Percentiles rank a stretch among this genome's conserved stretches.
Evolutionary conservation across 2,888 invertebrate genomes (phyloP).

Genomic region (Liposcelis brunnea): DNA sequence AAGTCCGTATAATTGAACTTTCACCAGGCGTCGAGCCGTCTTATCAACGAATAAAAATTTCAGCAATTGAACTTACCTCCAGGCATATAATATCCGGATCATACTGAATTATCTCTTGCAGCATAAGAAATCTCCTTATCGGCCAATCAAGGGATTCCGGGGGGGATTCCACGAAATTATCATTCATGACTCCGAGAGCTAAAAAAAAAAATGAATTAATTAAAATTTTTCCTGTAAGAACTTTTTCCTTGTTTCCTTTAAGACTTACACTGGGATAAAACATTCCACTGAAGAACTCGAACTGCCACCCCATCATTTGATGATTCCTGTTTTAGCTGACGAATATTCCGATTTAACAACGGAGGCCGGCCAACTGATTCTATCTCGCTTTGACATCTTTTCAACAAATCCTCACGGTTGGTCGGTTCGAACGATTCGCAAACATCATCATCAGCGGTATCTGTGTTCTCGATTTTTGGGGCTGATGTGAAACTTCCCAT

Average conservation of each 20-base stretch:
- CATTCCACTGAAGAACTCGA: slow-evolving; percentile 51
- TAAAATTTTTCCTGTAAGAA: slow-evolving; percentile 2
- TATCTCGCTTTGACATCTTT: slow-evolving; percentile 22
- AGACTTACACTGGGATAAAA: slow-evolving; percentile 47
- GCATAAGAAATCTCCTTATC: slow-evolving; percentile 42
- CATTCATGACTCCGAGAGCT: slow-evolving; percentile 52
- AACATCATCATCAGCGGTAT: slow-evolving; percentile 40
- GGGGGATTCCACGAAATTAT: slow-evolving; percentile 54
- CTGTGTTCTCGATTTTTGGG: slow-evolving; percentile 43
- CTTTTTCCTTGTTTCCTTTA: neutral
- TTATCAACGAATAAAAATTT: no score
- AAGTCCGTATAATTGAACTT: no score
- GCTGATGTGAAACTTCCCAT: slow-evolving; percentile 58
- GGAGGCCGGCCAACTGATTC: slow-evolving; percentile 10
- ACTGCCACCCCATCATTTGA: slow-evolving; percentile 21
- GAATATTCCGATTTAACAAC: neutral
- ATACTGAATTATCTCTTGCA: slow-evolving; percentile 51
- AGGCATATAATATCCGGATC: slow-evolving; percentile 53
- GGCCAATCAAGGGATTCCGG: slow-evolving; percentile 51
- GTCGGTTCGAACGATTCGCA: slow-evolving; percentile 25
- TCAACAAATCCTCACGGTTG: slow-evolving; percentile 23
- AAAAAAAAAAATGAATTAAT: slow-evolving; percentile 20
- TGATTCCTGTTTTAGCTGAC: neutral
- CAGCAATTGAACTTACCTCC: slow-evolving; percentile 35
- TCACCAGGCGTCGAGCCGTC: no score